Conservation (phyloP, 2,797 vertebrate genomes). For the Cuniculus paca region DNA sequence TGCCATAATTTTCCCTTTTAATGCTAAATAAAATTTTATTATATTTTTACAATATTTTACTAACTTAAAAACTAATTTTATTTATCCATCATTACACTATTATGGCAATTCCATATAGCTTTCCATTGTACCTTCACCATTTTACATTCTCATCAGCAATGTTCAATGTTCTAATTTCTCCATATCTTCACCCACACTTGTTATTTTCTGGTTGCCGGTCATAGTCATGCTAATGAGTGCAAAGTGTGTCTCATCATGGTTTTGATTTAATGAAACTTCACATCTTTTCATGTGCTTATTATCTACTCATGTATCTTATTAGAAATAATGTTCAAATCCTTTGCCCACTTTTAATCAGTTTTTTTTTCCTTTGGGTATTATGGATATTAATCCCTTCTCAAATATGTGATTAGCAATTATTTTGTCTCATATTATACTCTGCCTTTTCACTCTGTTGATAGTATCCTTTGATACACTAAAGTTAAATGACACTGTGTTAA, state of each 20-base stretch:
- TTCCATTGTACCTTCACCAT: neutral
- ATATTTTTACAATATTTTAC: neutral
- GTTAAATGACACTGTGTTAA: neutral
- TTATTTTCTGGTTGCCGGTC: neutral
- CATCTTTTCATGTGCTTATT: neutral
- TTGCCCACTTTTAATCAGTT: neutral
- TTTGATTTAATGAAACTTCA: neutral
- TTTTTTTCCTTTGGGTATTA: neutral
- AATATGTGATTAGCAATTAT: neutral
- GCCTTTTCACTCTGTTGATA: neutral
- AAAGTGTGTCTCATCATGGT: neutral
- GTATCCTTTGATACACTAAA: neutral
- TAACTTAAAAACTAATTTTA: neutral
- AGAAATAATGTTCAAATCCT: constrained; percentile 6
- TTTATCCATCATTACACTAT: neutral
- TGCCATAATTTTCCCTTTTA: neutral
- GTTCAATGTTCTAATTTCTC: neutral
- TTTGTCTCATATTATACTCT: neutral
- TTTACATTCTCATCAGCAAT: neutral
- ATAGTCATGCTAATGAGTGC: neutral
- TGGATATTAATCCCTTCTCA: neutral
- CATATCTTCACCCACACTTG: neutral
- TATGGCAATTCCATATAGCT: neutral
- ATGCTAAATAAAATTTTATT: neutral
- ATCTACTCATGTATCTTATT: neutral